phyloP scores from a whole-genome alignment of 1,140 invertebrate genomes.

The Wasmannia auropunctata region DNA sequence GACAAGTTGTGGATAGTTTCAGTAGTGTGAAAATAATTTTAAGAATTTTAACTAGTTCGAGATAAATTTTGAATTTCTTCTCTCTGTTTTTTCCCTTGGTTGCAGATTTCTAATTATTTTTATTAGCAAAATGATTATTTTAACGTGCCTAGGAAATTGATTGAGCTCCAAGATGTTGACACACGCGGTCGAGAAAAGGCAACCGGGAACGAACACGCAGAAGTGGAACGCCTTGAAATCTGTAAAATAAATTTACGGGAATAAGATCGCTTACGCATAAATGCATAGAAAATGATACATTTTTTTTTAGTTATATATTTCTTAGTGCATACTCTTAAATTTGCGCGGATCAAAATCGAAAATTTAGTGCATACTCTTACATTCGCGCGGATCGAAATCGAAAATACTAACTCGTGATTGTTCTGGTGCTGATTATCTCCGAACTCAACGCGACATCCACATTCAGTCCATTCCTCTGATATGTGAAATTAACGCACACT shows the following conservation, averaged over 20 bases:
- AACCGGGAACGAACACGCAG: slow-evolving; percentile 76
- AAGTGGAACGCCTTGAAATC: slow-evolving; percentile 74
- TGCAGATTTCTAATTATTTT: not conserved
- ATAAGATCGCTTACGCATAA: not conserved
- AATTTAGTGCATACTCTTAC: not conserved
- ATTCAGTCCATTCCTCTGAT: slow-evolving; percentile 73
- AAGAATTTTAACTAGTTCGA: not conserved
- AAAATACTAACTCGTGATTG: slow-evolving; percentile 70
- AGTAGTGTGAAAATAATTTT: not conserved
- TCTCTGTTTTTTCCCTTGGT: not conserved
- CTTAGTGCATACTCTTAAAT: not conserved
- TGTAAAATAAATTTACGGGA: slow-evolving; percentile 45
- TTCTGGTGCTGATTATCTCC: slow-evolving; percentile 64
- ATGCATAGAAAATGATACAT: not conserved
- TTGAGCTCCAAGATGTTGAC: slow-evolving; percentile 75
- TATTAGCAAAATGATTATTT: not conserved
- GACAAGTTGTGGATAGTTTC: not conserved
- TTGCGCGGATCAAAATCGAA: not conserved
- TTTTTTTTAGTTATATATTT: not conserved
- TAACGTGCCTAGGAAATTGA: slow-evolving; percentile 68
- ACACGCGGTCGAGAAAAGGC: slow-evolving; percentile 78
- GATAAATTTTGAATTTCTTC: not conserved
- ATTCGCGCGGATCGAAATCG: not conserved
- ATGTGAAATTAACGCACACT: slow-evolving; percentile 80
- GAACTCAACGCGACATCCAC: slow-evolving; percentile 74